Percentiles rank a stretch among this genome's conserved stretches.
Evolutionary conservation across 2,797 vertebrate species (phyloP).

Genomic region (Sebastes vulpes): DNA sequence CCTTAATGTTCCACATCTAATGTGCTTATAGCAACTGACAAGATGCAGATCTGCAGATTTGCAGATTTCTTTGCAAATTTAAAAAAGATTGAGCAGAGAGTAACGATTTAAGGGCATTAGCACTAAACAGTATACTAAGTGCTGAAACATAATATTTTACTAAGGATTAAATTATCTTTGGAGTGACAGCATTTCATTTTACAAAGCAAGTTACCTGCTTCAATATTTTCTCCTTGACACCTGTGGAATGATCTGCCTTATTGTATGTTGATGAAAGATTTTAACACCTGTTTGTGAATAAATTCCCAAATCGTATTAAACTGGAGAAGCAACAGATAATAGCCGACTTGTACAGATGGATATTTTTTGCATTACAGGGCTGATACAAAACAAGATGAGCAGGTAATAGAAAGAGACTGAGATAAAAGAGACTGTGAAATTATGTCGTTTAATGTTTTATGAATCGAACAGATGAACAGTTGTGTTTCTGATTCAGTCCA

Average conservation of each 20-base stretch:
- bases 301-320: neutral
- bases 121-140: neutral
- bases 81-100: neutral
- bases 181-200: neutral
- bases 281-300: neutral
- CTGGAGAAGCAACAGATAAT: neutral
- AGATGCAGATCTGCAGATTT: too few relatives aligned
- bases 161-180: neutral
- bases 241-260: neutral
- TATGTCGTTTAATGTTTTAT: conserved; percentile 32
- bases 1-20: too few relatives aligned
- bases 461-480: conserved; percentile 3
- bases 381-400: neutral
- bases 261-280: neutral
- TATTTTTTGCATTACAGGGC: neutral
- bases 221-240: neutral
- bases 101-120: neutral
- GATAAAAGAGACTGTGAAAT: conserved; percentile 43
- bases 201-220: neutral
- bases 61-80: too few relatives aligned
- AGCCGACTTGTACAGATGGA: neutral
- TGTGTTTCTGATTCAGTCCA: conserved; percentile 17
- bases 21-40: too few relatives aligned
- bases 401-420: neutral
- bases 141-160: neutral